Evolutionary conservation across 2,797 vertebrate species (phyloP).

Genomic region (Crypturellus tataupa): DNA sequence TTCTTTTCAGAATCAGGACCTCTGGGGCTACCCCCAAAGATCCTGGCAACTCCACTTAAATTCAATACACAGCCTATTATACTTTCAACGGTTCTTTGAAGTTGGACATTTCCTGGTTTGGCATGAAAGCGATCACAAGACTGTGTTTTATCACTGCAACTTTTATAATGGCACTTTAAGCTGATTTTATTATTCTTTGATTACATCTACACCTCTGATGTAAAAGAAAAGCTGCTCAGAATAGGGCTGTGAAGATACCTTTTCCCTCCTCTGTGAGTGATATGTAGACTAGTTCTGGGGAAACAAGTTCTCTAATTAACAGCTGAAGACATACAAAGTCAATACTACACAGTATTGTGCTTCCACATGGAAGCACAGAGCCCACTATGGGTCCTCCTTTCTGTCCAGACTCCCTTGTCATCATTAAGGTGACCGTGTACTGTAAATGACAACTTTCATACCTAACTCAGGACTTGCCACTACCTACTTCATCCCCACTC

Average conservation of each 20-base stretch:
- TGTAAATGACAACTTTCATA: fast-evolving
- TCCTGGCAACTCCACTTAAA: not conserved
- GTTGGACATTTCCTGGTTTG: not conserved
- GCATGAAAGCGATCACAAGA: not conserved
- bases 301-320: not conserved
- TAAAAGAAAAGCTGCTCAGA: not conserved
- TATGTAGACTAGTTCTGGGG: no score
- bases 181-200: not conserved
- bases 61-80: not conserved
- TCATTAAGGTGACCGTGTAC: not conserved
- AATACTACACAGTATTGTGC: not conserved
- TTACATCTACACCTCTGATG: fast-evolving
- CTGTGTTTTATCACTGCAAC: not conserved
- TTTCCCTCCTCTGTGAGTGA: not conserved
- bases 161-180: not conserved
- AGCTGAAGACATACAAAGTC: not conserved
- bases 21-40: not conserved
- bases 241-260: not conserved
- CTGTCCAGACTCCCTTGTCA: not conserved
- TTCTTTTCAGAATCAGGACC: not conserved
- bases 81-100: not conserved
- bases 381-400: not conserved
- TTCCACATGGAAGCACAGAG: not conserved
- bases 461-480: not conserved
- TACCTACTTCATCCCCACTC: not conserved